Evolutionary conservation across 1,140 invertebrate genomes (phyloP), one percentile per base, ranked within the genome.

Genomic region (Pseudoatta argentina): DNA sequence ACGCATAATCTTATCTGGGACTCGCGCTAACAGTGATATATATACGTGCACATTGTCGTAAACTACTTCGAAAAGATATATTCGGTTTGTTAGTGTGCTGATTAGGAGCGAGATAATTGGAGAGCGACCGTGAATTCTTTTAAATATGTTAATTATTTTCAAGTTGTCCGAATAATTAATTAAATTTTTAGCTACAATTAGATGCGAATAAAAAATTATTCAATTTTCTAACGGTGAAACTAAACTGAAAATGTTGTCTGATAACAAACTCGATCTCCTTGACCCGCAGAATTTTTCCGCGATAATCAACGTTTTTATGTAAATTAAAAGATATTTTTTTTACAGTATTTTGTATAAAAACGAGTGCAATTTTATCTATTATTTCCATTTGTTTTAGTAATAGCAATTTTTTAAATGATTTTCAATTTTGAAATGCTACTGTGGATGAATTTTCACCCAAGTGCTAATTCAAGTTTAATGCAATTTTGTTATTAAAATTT

Each of bases 1-100:
- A 55, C 59, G 78, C 34, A 69, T 81, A 81, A 81, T 81, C 66
- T 81, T 81, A 81, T 81, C 78, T 81, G 78, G 10, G 24, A 51
- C 39, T 24, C 51, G 66, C 18, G 66, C 64, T 81, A 81, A 81
- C 78, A 57, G 64, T 16, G 66, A 81, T 71, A 81, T 81, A 81
- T 71, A 81, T 81, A 81, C 51, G 34, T n/a, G n/a, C n/a, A n/a
- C n/a, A n/a, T 59, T 53, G 63, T 81, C 51, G 66, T 81, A 71
- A 81, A 81, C 71, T 71, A 53, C 8, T 21, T 59, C 64, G 30
- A 71, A 51, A 81, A 81, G 71, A 81, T 64, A 44, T 39, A 81
- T 81, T 81, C 39, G 53, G 30, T 57, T 71, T 71, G 64, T 81
- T 81, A 71, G 78, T 24, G 53, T 21, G 66, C n/a, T 6, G 34